Evolutionary conservation across 2,113 vertebrate genomes (phyloP), one percentile per base, ranked within the genome.

Genomic region (Sinocyclocheilus grahami): DNA sequence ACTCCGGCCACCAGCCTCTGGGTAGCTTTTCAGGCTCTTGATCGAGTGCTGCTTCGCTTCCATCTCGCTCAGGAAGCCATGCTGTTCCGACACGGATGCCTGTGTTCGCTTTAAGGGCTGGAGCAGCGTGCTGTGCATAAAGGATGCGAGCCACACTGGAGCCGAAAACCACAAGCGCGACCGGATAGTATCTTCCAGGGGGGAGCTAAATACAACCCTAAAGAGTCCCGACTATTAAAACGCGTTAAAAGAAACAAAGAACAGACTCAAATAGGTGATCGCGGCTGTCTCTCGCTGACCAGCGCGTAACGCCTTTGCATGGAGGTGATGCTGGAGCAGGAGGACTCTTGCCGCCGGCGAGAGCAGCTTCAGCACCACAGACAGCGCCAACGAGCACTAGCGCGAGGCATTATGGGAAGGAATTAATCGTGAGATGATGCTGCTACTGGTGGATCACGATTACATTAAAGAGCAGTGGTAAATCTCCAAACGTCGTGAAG

Each of bases 321-420:
- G 53, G 51, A 69, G 72, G 67, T 72, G 87, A 83, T 71, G 53
- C 67, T 86, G 51, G 83, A 84, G 84, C 72, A 84, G 91, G 93
- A 85, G 92, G 88, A 89, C 85, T 76, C 84, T 75, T 77, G 79
- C 89, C 86, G 72, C 85, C 86, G 88, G 89, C 92, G 93, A 94
- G 93, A 92, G 93, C 93, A 95, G 95, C 94, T 93, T 97, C 96
- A 97, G 96, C 94, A 96, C 96, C 95, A 93, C 93, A 90, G 95
- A 95, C 95, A 96, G 95, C 93, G 92, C 93, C 86, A 89, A 71
- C 89, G 14, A 86, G 58, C 89, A 86, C 76, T 78, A 51, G 37
- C 93, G 95, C 92, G 90, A 90, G 91, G 96, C 95, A 97, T 96
- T 95, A 88, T 96, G 97, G 97, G 96, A 78, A 75, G 65, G 62